Percentiles rank a stretch among this genome's conserved stretches.
These are phyloP conservation scores for Lasioglossum zephyrum DNA, from an alignment of 2,888 invertebrate genomes.

Conservation along the genomic window DNA sequence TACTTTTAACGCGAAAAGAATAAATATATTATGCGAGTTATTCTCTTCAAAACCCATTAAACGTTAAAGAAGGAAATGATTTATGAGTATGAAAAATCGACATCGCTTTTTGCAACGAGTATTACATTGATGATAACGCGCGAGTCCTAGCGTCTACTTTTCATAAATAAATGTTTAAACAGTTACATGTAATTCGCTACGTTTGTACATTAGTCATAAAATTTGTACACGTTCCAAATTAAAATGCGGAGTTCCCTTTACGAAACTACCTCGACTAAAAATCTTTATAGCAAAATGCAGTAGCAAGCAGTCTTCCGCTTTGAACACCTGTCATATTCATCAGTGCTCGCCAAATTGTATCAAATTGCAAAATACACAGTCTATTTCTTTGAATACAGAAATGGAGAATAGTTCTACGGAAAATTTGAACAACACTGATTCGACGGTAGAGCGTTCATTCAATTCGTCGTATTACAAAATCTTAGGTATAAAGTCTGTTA, in stretches of 20 bases:
- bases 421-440: constrained; percentile 27
- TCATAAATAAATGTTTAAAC: constrained; percentile 62
- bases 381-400: constrained; percentile 12
- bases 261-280: constrained; percentile 25
- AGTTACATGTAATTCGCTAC: constrained; percentile 37
- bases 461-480: constrained; percentile 13
- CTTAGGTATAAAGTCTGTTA: constrained; percentile 14
- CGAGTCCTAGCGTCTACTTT: constrained; percentile 34
- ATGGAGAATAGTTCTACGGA: background rate
- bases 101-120: constrained; percentile 52
- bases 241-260: constrained; percentile 22
- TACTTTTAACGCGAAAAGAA: constrained; percentile 32
- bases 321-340: constrained; percentile 38
- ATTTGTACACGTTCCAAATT: constrained; percentile 50
- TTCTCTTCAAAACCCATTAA: constrained; percentile 5
- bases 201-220: constrained; percentile 63
- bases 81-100: constrained; percentile 19
- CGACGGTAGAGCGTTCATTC: background rate
- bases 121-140: constrained; percentile 50
- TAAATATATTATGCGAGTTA: constrained; percentile 16
- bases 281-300: constrained; percentile 59
- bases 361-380: constrained; percentile 27
- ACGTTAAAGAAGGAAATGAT: constrained; percentile 44
- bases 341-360: constrained; percentile 15
- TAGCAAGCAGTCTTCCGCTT: constrained; percentile 62